Evolutionary conservation across 2,113 vertebrate genomes (phyloP).

Genomic region (Salminus brasiliensis): DNA sequence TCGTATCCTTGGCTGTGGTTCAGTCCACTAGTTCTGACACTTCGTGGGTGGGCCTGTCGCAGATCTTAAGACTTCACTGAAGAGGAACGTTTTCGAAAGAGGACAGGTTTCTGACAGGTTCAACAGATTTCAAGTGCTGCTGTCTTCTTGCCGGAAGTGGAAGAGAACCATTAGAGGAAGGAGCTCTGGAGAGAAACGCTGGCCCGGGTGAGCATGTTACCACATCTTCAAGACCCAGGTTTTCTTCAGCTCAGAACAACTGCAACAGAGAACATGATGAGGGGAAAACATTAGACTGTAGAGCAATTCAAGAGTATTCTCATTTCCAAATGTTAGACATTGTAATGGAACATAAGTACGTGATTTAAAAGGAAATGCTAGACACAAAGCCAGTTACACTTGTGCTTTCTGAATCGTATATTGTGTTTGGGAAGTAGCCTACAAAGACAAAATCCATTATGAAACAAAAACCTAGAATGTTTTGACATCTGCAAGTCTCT

Average conservation of each 20-base stretch:
- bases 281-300: constrained; percentile 20
- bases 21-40: background rate
- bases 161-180: constrained; percentile 68
- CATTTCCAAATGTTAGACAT: constrained; percentile 10
- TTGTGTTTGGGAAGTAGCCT: background rate
- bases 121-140: background rate
- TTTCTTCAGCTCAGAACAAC: constrained; percentile 71
- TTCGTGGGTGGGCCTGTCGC: constrained; percentile 3
- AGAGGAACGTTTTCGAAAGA: constrained; percentile 12
- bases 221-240: constrained; percentile 54
- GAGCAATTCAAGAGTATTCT: background rate
- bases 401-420: background rate
- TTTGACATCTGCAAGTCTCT: background rate
- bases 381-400: background rate
- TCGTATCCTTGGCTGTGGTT: constrained; percentile 35
- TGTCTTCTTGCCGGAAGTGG: constrained; percentile 45
- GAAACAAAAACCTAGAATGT: background rate
- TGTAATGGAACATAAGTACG: background rate
- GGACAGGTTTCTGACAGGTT: background rate
- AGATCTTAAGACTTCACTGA: constrained; percentile 25
- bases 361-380: constrained; percentile 2
- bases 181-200: constrained; percentile 70
- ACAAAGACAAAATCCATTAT: background rate
- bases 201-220: constrained; percentile 79
- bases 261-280: constrained; percentile 59